Percentiles rank a stretch among this genome's conserved stretches.
These are phyloP conservation scores for Vireo griseus DNA, from an alignment of 2,797 vertebrate species.

Conservation along the genomic window DNA sequence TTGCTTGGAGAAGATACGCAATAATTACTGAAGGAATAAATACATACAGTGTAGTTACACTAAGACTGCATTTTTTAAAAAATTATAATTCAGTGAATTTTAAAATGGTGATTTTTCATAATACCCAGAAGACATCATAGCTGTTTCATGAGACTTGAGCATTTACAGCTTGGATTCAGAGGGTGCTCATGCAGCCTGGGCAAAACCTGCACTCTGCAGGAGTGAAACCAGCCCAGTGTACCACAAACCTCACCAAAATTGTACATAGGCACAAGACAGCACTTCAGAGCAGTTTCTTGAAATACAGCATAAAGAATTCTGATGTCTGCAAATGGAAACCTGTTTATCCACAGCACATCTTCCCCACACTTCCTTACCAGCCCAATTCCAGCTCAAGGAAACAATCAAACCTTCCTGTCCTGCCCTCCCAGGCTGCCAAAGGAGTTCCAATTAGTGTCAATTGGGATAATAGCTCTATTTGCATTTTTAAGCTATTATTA, in stretches of 20 bases:
- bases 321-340: neutral
- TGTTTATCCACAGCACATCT: neutral
- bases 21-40: neutral
- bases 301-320: neutral
- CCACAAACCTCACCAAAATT: neutral
- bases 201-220: rapidly evolving
- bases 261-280: neutral
- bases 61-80: neutral
- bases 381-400: conserved; percentile 7
- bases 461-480: conserved; percentile 54
- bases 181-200: rapidly evolving
- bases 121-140: neutral
- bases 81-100: neutral
- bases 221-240: neutral
- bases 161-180: neutral
- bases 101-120: neutral
- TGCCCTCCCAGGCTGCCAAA: conserved; percentile 48
- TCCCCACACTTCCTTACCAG: neutral
- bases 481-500: conserved; percentile 62
- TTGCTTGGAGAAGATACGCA: neutral
- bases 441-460: conserved; percentile 50
- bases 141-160: neutral
- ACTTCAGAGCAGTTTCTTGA: neutral
- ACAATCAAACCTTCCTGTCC: conserved; percentile 52
- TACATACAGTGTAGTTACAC: neutral